Evolutionary conservation across 2,113 vertebrate genomes (phyloP).

Genomic region (Aleadryas rufinucha): DNA sequence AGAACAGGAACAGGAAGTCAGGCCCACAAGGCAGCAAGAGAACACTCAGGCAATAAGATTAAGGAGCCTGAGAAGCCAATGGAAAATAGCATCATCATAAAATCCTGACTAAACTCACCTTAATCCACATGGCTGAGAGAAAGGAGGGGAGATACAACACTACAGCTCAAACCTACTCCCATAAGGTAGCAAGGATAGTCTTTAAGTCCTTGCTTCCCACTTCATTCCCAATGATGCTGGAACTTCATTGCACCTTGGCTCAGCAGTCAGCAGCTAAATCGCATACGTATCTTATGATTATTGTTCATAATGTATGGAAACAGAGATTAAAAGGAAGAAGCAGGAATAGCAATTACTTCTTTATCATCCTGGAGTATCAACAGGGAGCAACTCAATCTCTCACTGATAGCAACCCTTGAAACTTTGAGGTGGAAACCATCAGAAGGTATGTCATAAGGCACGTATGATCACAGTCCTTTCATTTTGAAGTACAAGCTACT

Average conservation of each 20-base stretch:
- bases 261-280: not conserved
- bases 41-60: not conserved
- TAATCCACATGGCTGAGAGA: not conserved
- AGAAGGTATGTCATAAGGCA: not conserved
- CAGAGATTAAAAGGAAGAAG: not conserved
- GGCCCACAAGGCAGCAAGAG: not conserved
- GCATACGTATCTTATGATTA: fast-evolving
- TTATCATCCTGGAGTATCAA: not conserved
- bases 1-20: not conserved
- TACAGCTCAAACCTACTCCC: not conserved
- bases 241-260: not conserved
- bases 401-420: not conserved
- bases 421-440: not conserved
- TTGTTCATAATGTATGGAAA: not conserved
- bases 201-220: not conserved
- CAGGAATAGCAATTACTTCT: not conserved
- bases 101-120: not conserved
- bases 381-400: not conserved
- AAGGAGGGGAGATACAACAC: not conserved
- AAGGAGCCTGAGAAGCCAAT: not conserved
- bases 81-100: not conserved
- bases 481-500: not conserved
- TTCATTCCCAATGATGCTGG: not conserved
- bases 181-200: not conserved
- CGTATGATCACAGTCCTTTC: fast-evolving